phyloP scores from a whole-genome alignment of 2,888 invertebrate species.

The Tipula unca region DNA sequence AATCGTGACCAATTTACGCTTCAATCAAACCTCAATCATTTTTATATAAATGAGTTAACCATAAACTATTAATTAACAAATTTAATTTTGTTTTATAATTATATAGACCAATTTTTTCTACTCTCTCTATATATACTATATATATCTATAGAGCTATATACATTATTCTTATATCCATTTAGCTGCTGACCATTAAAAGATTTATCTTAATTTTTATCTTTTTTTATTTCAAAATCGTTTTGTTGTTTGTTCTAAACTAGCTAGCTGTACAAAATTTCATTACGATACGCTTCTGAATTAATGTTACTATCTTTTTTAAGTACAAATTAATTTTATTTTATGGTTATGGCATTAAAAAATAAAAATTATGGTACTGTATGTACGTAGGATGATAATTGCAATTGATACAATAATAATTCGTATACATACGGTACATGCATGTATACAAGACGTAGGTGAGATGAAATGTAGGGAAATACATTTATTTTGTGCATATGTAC shows the following conservation, averaged over 20 bases:
- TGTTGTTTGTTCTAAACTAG: not conserved
- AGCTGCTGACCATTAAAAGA: not conserved
- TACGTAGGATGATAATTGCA: not conserved
- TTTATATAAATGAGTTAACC: not conserved
- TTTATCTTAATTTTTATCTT: slow-evolving; percentile 14
- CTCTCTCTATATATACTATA: not conserved
- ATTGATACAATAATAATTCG: not conserved
- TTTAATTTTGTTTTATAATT: not conserved
- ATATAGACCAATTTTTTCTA: not conserved
- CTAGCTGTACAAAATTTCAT: not conserved
- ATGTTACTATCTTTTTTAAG: not conserved
- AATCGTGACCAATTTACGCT: not conserved
- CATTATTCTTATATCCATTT: too few relatives aligned
- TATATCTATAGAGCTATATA: too few relatives aligned
- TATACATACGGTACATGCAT: too few relatives aligned
- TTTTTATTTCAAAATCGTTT: not conserved
- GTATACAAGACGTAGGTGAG: not conserved
- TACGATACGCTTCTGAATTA: slow-evolving; percentile 8
- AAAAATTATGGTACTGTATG: not conserved
- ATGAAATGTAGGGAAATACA: not conserved
- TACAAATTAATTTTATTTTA: not conserved
- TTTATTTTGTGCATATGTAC: not conserved
- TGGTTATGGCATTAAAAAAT: not conserved
- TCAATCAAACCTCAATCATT: not conserved
- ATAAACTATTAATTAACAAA: not conserved